Evolutionary conservation across 2,797 vertebrate genomes (phyloP), one percentile per base, ranked within the genome.

Genomic region (Amblyopsis hoosieri): DNA sequence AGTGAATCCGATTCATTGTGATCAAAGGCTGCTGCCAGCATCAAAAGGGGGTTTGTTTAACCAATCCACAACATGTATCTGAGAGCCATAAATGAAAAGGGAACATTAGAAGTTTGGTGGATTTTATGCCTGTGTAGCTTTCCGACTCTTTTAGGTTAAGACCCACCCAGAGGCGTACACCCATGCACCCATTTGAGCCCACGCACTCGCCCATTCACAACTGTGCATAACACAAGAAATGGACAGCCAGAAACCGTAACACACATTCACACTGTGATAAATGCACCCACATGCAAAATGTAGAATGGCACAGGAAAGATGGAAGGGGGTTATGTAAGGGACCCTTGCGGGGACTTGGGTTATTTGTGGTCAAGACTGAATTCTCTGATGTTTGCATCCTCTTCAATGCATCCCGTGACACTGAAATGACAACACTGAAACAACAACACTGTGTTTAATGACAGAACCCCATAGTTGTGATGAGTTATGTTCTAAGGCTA

Each of bases 1-100:
- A 81, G 79, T 69, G 66, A 85, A 82, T 85, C 77, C 60, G 79
- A 88, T 84, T 86, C 84, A 82, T 79, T 64, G 60, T 87, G 88
- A 91, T 90, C 90, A 91, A 90, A 91, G 88, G 75, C 83, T 81
- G 79, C 82, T 78, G 84, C 79, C 85, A 74, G 79, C 72, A 85
- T 90, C 88, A 89, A 90, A 90, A 83, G 77, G 79, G 46, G 73
- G 81, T 87, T 90, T 91, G 88, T 91, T 87, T 89, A 84, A 83
- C 81, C 83, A 78, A 68, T 87, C 81, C 85, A 78, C 83, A 81
- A 85, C 89, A 88, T 83, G 86, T 82, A 83, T 87, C 82, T 82
- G 79, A 85, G 85, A 86, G 79, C 78, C 83, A 85, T 88, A 83
- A 88, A 91, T 89, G 88, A 85, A 78, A 86, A 79, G 76, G 71